Base-by-base conservation (phyloP, 2,888 invertebrate genomes). In the Dioctria rufipes region DNA sequence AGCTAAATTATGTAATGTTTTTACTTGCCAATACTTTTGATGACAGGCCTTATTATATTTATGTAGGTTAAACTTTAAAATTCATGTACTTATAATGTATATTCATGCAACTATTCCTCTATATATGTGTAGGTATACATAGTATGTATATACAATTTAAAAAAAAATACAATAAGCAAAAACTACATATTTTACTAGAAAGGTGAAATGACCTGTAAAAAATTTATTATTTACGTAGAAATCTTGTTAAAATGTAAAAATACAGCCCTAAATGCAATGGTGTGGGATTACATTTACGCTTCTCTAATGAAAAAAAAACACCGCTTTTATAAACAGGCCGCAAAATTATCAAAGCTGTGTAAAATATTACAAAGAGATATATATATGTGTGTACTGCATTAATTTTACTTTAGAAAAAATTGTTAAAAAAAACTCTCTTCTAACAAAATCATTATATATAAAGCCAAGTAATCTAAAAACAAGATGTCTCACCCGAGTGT, bases 401-500 rank as follows among this genome's bases (percentile, higher is more conserved):
- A 58, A 61, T 61, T 13, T 25, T 25, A 3, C 13, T 61, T 46
- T 46, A 25, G 65, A 42, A 65, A 65, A 46, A 9, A 9, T 67
- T 43, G 13, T 67, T 46, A 42, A 46, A 67, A 65, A n/a, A 46
- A 67, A 25, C 67, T 46, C 9, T 6, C 2, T 1, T 9, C 5
- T 46, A 46, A 46, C 49, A 46, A 6, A 46, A 9, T 46, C 9
- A 46, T 46, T 5, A 9, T 46, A 6, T 46, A 46, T 46, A 46
- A 46, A 6, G 49, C 9, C 9, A 9, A 46, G 49, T 46, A 46
- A 46, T 46, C 54, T 8, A 54, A 54, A 39, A 5, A 5, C 58
- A 8, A 8, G n/a, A 11, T 58, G 11, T 87, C 89, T 88, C 88
- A 89, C 89, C 89, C 88, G 86, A 88, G 86, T 81, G 86, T 82